Evolutionary conservation across 2,113 vertebrate species (phyloP).

Genomic region (Perca flavescens): DNA sequence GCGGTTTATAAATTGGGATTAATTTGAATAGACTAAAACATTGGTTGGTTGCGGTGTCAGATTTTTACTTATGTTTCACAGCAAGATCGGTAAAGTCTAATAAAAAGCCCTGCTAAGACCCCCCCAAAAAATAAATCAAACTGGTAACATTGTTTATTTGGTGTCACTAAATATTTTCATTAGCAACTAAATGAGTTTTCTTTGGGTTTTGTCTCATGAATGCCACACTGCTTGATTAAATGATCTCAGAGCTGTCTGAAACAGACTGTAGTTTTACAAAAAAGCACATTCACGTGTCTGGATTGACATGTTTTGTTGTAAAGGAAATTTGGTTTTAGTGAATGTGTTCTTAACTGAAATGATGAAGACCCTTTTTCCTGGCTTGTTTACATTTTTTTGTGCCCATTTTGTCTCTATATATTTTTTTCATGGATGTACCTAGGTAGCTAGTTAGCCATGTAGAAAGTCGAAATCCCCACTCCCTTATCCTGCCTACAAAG

Average conservation of each 20-base stretch:
- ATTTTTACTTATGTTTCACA: conserved; percentile 14
- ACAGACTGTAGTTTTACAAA: conserved; percentile 8
- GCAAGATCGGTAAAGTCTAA: neutral
- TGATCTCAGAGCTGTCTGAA: conserved; percentile 16
- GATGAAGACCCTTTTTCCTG: neutral
- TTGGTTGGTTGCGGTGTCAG: conserved; percentile 18
- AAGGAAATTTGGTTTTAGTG: neutral
- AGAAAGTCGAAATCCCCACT: neutral
- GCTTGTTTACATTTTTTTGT: neutral
- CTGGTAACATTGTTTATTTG: conserved; percentile 21
- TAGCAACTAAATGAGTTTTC: conserved; percentile 34
- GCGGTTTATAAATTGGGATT: conserved; percentile 62
- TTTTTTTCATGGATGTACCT: neutral
- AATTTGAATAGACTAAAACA: conserved; percentile 48
- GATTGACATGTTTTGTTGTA: neutral
- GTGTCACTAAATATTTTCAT: conserved; percentile 44
- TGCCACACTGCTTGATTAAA: conserved; percentile 20
- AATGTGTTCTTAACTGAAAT: neutral
- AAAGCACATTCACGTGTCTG: neutral
- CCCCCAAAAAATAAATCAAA: neutral
- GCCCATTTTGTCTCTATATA: neutral
- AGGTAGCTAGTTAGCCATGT: neutral
- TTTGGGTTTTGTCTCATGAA: conserved; percentile 43
- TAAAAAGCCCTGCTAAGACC: conserved; percentile 7
- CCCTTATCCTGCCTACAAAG: neutral